Conservation (phyloP, 2,888 invertebrate genomes). For the Alviniconcha strummeri region DNA sequence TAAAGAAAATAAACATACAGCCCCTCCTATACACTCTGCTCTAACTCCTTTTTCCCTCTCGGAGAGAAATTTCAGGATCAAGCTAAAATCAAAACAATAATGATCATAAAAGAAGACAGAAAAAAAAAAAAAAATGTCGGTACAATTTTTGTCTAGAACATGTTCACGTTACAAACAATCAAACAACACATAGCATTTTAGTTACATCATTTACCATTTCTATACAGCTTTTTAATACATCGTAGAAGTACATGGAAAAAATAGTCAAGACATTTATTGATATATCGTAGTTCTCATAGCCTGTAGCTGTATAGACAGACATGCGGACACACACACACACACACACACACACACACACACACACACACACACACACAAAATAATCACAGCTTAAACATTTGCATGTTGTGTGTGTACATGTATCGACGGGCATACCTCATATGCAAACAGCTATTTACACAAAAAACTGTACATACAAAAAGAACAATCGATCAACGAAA, state of each 20-base stretch:
- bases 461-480: too few species aligned
- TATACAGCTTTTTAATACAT: slow-evolving; percentile 5
- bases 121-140: not conserved
- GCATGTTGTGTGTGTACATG: not conserved
- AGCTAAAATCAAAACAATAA: too few species aligned
- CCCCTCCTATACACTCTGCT: not conserved
- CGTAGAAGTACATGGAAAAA: not conserved
- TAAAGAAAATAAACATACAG: too few species aligned
- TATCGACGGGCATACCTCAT: too few species aligned
- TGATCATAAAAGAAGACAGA: not conserved
- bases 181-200: not conserved
- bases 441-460: too few species aligned
- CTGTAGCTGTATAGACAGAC: not conserved
- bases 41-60: slow-evolving; percentile 15
- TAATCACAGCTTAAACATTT: not conserved
- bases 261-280: not conserved
- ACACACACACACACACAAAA: not conserved
- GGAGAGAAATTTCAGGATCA: too few species aligned
- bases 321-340: not conserved
- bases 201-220: not conserved
- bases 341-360: not conserved
- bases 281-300: too few species aligned
- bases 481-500: too few species aligned
- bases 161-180: not conserved
- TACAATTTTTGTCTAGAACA: not conserved